Evolutionary conservation across 2,888 invertebrate genomes (phyloP), one percentile per base, ranked within the genome.

Genomic region (Drosophila neoperkinsi): DNA sequence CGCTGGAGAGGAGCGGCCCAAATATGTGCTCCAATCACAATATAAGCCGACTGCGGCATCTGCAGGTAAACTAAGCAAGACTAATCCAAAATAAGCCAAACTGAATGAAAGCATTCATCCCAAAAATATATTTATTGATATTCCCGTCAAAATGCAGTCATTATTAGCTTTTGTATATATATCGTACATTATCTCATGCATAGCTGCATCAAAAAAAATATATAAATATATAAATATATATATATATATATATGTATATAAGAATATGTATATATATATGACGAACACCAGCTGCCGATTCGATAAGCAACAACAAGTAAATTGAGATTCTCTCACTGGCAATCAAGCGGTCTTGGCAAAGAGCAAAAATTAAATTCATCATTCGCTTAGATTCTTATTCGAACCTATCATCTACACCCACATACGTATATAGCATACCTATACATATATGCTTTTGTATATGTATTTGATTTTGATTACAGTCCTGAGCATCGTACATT

Each of bases 1-100:
- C 4, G 95, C 95, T 21, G 95, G 95, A 1, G 95, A 95, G 87
- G 95, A 95, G 88, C 92, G 95, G 25, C 95, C 95, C 4, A 94
- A 95, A 72, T 95, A 93, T 78, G 88, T 93, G 36, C 82, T 93
- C 28, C 93, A 92, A 74, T 90, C 93, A 0, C 93, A 93, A 74
- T 93, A 92, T 61, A 92, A 91, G 75, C 90, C 93, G 71, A 89
- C 91, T 36, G 62, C 77, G 18, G 55, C 59, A 36, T n/a, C 67
- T 50, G 49, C 77, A 86, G 86, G 90, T 87, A 76, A 75, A 13
- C 36, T 11, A 30, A 36, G 21, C 52, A 10, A 11, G 18, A 18
- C 11, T 6, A 36, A 36, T 6, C 36, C 16, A 36, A 36, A 16
- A 16, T 21, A 11, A 52, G 18, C 51, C 51, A 43, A 63, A 25